These are phyloP conservation scores for Plutella xylostella DNA, from an alignment of 2,888 invertebrate genomes.

Conservation along the genomic window DNA sequence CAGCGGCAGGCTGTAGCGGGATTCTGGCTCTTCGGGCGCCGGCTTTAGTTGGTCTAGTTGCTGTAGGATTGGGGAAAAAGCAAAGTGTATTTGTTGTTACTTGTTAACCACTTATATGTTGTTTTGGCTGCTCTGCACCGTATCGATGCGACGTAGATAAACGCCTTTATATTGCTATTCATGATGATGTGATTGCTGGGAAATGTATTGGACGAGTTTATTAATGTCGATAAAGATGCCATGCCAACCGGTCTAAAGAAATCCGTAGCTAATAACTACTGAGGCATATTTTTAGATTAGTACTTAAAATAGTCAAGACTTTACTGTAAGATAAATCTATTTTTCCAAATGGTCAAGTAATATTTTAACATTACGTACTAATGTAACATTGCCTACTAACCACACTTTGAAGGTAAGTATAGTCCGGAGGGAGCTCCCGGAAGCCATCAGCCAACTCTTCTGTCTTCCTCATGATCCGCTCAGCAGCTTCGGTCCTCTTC, in stretches of 20 bases:
- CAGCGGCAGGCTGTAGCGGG: background rate
- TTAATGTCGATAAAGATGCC: no score
- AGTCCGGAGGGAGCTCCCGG: constrained; percentile 19
- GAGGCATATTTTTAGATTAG: background rate
- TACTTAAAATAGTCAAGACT: background rate
- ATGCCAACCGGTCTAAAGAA: no score
- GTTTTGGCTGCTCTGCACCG: no score
- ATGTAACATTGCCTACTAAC: constrained; percentile 29
- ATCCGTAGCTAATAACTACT: background rate
- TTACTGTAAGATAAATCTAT: background rate
- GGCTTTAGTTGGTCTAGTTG: no score
- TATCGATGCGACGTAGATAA: no score
- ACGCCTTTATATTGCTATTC: no score
- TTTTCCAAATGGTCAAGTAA: background rate
- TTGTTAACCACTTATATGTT: no score
- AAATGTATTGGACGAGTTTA: no score
- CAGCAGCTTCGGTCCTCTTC: constrained; percentile 39
- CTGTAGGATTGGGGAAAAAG: no score
- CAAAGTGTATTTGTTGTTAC: no score
- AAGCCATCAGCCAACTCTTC: constrained; percentile 35
- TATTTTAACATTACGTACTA: background rate
- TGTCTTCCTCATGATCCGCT: constrained; percentile 45
- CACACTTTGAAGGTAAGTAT: constrained; percentile 37
- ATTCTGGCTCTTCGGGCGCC: background rate
- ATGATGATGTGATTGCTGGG: no score